These are phyloP conservation scores for Drosophila nebulosa DNA, from an alignment of 1,140 invertebrate genomes.

Conservation along the genomic window DNA sequence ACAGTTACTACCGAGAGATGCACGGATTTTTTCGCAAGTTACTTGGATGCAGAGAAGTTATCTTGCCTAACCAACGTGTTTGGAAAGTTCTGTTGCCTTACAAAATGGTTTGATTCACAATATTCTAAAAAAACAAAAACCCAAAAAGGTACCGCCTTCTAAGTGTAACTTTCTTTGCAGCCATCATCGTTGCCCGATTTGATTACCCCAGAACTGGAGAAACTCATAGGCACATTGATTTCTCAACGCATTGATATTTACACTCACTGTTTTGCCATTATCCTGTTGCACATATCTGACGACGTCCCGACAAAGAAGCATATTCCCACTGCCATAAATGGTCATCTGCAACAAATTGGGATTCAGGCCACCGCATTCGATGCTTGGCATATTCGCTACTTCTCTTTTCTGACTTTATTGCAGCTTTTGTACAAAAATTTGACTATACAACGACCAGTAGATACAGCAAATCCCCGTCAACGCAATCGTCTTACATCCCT, in stretches of 20 bases:
- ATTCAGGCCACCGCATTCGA: conserved; percentile 20
- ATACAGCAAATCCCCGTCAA: background rate
- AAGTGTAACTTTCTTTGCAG: background rate
- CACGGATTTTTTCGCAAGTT: conserved; percentile 30
- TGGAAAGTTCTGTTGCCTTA: conserved; percentile 48
- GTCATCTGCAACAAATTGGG: conserved; percentile 25
- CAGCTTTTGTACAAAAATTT: conserved; percentile 32
- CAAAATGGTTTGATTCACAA: conserved; percentile 21
- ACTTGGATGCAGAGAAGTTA: background rate
- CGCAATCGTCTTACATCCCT: conserved; percentile 23
- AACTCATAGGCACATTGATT: conserved; percentile 32
- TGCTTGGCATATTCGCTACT: conserved; percentile 29
- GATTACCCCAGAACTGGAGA: conserved; percentile 15
- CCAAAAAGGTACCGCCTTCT: background rate
- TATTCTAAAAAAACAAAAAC: background rate
- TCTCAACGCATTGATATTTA: conserved; percentile 19
- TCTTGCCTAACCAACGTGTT: conserved; percentile 38
- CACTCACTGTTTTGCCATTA: conserved; percentile 20
- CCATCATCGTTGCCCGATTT: background rate
- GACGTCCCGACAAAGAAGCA: background rate
- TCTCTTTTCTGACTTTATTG: conserved; percentile 27
- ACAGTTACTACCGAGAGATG: conserved; percentile 30
- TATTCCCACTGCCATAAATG: background rate
- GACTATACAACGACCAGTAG: background rate
- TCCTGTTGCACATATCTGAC: conserved; percentile 30